Base-by-base conservation (phyloP, 2,113 vertebrate genomes). In the Poecile atricapillus region DNA sequence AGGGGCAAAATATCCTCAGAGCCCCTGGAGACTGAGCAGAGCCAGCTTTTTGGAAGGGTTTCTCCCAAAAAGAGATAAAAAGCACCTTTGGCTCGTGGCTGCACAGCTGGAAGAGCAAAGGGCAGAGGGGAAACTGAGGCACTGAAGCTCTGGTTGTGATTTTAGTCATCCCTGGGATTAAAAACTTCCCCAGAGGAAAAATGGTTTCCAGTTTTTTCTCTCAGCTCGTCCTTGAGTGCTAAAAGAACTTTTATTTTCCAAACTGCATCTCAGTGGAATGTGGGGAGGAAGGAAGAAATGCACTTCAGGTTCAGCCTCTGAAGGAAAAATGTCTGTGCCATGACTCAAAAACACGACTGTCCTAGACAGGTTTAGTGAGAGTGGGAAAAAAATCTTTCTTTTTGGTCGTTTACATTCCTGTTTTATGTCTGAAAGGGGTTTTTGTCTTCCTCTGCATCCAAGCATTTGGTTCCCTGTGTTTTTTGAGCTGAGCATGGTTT, bases 1-100 rank as follows among this genome's bases (percentile, higher is more conserved):
- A 30, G 2, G 3, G 12, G 21, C 1, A 22, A 19, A 31, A 2
- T 6, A 8, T 15, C 9, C 76, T 52, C 21, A 15, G 8, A 52
- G 55, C 9, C n/a, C 30, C 52, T 28, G 62, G 18, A 43, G 16
- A 2, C 5, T 25, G 68, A 67, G 44, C 7, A 69, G 65, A 81
- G 23, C 2, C 28, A 33, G 4, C 0, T 46, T 41, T 58, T 37
- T 2, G 46, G 9, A 86, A 17, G 56, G 11, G 22, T 58, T 7
- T 5, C 8, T 83, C 31, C 37, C 35, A 39, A 39, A 39, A 39
- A 39, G 39, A 39, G 39, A 39, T 39, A 39, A 39, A 62, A 92
- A 31, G 7, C 23, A 10, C 6, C 4, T n/a, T 28, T 79, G 37
- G 16, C 67, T 33, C 37, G 30, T 74, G 73, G 28, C 49, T 59